phyloP scores from a whole-genome alignment of 92 coral and sea anemone species.

The Paragorgia papillata region DNA sequence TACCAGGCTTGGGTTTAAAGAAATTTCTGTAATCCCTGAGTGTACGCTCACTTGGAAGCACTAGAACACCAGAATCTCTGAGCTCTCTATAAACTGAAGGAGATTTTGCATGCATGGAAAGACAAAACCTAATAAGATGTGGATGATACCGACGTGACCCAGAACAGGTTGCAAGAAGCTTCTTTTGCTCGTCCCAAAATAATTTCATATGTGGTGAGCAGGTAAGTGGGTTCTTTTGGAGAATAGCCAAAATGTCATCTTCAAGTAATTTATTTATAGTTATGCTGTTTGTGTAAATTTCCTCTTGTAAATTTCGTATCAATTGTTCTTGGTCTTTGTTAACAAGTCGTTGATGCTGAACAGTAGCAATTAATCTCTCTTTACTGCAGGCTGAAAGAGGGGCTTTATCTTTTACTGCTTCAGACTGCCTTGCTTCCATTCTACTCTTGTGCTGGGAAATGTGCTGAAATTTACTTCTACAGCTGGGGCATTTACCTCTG shows the following conservation, averaged over 20 bases:
- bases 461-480: too few species aligned
- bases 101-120: conserved; percentile 62
- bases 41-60: conserved; percentile 36
- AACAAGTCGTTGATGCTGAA: too few species aligned
- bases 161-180: conserved; percentile 15
- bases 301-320: not conserved
- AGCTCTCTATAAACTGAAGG: conserved; percentile 67
- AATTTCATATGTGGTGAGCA: conserved; percentile 53
- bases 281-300: not conserved
- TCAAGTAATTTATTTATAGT: not conserved
- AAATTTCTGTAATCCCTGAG: conserved; percentile 46
- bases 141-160: conserved; percentile 45
- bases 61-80: conserved; percentile 34
- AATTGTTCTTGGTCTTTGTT: too few species aligned
- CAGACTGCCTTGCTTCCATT: too few species aligned
- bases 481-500: too few species aligned
- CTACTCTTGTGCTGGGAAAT: too few species aligned
- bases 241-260: not conserved
- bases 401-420: too few species aligned
- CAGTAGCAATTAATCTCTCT: too few species aligned
- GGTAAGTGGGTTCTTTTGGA: not conserved
- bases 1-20: conserved; percentile 34
- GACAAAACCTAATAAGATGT: conserved; percentile 48
- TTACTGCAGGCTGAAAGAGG: too few species aligned
- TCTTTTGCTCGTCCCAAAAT: conserved; percentile 63